These are phyloP conservation scores for Lepilemur ruficaudatus DNA, from an alignment of 2,797 vertebrate genomes.

Conservation along the genomic window DNA sequence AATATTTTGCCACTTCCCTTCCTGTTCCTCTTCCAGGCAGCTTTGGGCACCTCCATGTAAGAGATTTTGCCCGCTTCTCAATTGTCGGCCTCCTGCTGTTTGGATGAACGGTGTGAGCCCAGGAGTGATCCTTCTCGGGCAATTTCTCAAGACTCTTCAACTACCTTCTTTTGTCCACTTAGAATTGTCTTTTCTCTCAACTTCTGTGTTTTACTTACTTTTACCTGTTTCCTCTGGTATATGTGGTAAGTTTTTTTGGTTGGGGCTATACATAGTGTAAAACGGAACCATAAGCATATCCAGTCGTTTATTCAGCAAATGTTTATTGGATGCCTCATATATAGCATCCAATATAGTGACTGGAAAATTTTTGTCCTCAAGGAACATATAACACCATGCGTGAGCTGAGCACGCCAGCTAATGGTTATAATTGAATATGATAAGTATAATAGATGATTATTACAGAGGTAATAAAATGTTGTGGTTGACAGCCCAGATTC, in stretches of 20 bases:
- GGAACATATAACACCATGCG: rapidly evolving
- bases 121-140: not conserved
- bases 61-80: not conserved
- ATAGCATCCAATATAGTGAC: too few species aligned
- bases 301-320: not conserved
- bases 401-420: not conserved
- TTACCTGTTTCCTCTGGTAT: not conserved
- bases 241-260: not conserved
- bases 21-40: not conserved
- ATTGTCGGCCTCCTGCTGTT: not conserved
- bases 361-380: not conserved
- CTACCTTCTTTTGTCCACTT: not conserved
- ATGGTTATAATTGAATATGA: not conserved
- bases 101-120: not conserved
- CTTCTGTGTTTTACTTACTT: not conserved
- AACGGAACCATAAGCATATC: not conserved
- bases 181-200: not conserved
- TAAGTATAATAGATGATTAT: not conserved
- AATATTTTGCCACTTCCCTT: not conserved
- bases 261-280: not conserved
- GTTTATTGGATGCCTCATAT: not conserved
- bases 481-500: not conserved
- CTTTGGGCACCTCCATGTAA: not conserved
- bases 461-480: not conserved
- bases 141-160: not conserved